These are phyloP conservation scores for Hoplodrina blanda DNA, from an alignment of 2,888 invertebrate genomes.

Conservation along the genomic window DNA sequence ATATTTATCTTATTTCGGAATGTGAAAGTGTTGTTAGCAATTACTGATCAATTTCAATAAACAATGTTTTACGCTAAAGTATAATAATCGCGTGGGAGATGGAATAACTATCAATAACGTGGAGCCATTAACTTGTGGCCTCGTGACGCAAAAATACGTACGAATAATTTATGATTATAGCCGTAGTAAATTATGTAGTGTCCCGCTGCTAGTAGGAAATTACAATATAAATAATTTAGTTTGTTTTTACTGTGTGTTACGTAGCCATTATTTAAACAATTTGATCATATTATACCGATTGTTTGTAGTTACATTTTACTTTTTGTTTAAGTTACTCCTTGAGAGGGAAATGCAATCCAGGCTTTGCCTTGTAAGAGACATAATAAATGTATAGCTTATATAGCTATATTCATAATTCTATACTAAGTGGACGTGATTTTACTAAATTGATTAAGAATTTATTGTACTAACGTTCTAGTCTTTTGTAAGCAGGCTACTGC, in stretches of 20 bases:
- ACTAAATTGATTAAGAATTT: slow-evolving; percentile 33
- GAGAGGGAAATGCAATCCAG: slow-evolving; percentile 5
- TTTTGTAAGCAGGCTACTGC: slow-evolving; percentile 37
- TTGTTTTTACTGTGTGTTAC: slow-evolving; percentile 30
- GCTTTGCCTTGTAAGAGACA: slow-evolving; percentile 5
- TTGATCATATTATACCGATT: slow-evolving; percentile 16
- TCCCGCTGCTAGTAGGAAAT: slow-evolving; percentile 61
- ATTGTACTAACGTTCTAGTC: slow-evolving; percentile 36
- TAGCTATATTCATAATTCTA: slow-evolving; percentile 28
- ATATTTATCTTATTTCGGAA: slow-evolving; percentile 62
- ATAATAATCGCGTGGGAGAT: slow-evolving; percentile 71
- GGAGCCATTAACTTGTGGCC: slow-evolving; percentile 67
- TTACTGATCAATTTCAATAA: slow-evolving; percentile 56
- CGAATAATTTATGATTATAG: slow-evolving; percentile 64
- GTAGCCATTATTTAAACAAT: slow-evolving; percentile 30
- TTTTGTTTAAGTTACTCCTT: background rate
- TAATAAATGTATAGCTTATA: slow-evolving; percentile 15
- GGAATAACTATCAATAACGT: slow-evolving; percentile 64
- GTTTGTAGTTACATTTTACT: background rate
- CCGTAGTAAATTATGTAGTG: slow-evolving; percentile 66
- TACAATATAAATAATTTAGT: slow-evolving; percentile 42
- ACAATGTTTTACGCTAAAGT: slow-evolving; percentile 64
- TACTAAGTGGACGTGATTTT: slow-evolving; percentile 44
- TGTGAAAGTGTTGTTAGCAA: slow-evolving; percentile 64
- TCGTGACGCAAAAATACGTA: slow-evolving; percentile 68